Percentiles rank a stretch among this genome's conserved stretches.
Evolutionary conservation across 1,140 invertebrate species (phyloP).

Genomic region (Notospermus geniculatus): DNA sequence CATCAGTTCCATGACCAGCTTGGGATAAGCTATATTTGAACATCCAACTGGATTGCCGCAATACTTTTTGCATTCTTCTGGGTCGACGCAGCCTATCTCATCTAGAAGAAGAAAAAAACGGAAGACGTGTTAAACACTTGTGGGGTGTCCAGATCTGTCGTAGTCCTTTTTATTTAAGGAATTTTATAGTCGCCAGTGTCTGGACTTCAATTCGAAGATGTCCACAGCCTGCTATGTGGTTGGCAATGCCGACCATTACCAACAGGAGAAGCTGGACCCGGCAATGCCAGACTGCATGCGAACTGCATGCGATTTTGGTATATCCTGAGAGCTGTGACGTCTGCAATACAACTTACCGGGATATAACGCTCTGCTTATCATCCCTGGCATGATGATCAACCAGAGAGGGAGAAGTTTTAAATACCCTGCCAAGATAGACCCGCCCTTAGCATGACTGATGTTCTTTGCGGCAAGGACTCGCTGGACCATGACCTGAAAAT

Average conservation of each 20-base stretch:
- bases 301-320: no score
- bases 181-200: no score
- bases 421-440: constrained; percentile 57
- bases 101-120: constrained; percentile 33
- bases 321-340: no score
- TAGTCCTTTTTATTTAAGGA: no score
- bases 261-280: no score
- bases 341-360: constrained; percentile 30
- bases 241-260: no score
- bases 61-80: constrained; percentile 30
- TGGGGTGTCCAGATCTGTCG: no score
- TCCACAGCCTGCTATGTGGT: no score
- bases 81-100: constrained; percentile 52
- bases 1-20: constrained; percentile 38
- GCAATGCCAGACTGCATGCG: no score
- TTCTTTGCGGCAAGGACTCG: constrained; percentile 58
- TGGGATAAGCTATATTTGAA: constrained; percentile 46
- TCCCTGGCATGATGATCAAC: constrained; percentile 60
- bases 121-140: not conserved
- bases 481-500: constrained; percentile 59
- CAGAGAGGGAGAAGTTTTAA: constrained; percentile 60
- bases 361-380: constrained; percentile 58
- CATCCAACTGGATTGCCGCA: constrained; percentile 45
- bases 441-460: constrained; percentile 58
- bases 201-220: no score